Evolutionary conservation across 2,797 vertebrate species (phyloP).

Genomic region (Leptodactylus fallax): DNA sequence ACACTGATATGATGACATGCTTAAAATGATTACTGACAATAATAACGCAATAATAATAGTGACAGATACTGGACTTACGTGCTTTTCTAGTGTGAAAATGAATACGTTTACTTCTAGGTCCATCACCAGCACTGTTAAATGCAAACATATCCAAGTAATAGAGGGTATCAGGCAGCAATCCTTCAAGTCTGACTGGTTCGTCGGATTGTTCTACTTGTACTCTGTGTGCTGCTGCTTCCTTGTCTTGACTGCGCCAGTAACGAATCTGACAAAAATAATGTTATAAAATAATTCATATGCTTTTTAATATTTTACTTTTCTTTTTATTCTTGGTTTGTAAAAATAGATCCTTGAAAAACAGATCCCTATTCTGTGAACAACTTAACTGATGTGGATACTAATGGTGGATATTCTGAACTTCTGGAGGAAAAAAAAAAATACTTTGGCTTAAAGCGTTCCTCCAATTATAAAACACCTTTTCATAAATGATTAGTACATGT

Average conservation of each 20-base stretch:
- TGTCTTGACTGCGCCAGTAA: constrained; percentile 89
- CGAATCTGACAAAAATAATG: constrained; percentile 80
- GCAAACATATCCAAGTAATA: constrained; percentile 88
- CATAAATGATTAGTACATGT: no score
- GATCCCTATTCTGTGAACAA: not conserved
- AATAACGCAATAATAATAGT: not conserved
- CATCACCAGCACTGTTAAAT: constrained; percentile 91
- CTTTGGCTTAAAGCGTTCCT: no score
- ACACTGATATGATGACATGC: no score
- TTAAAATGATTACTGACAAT: not conserved
- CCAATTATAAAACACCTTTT: no score
- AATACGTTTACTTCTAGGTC: constrained; percentile 81
- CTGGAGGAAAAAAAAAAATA: not conserved
- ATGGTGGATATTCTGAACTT: not conserved
- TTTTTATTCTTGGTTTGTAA: no score
- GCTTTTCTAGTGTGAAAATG: constrained; percentile 88
- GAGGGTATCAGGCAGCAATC: constrained; percentile 84
- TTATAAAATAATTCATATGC: not conserved
- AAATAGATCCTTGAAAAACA: no score
- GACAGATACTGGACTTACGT: constrained; percentile 80
- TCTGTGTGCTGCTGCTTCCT: constrained; percentile 81
- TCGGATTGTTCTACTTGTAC: constrained; percentile 81
- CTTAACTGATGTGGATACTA: no score
- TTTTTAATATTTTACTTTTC: no score
- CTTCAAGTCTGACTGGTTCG: constrained; percentile 87